phyloP scores from a whole-genome alignment of 1,140 invertebrate species.

The roundworm (Caenorhabditis elegans) region DNA sequence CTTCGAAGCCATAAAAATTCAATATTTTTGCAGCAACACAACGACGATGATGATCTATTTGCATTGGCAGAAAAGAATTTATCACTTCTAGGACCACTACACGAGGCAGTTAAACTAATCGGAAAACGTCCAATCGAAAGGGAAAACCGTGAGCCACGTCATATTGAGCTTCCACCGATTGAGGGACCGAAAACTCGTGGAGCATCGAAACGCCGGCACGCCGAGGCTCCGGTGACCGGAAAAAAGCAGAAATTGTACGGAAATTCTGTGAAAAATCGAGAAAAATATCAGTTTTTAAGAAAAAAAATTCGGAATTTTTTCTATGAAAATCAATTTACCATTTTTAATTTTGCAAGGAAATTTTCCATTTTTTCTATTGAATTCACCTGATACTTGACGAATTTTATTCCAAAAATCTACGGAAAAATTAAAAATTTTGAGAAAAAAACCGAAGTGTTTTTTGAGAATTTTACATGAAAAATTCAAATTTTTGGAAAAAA shows the following conservation, averaged over 20 bases:
- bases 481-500: too few species aligned
- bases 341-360: too few species aligned
- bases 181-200: conserved; percentile 48
- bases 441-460: too few species aligned
- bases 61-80: neutral
- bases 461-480: too few species aligned
- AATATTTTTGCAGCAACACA: neutral
- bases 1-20: neutral
- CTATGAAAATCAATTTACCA: too few species aligned
- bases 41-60: neutral
- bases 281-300: too few species aligned
- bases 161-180: neutral
- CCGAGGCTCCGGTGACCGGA: neutral
- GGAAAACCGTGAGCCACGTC: neutral
- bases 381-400: too few species aligned
- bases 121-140: conserved; percentile 9
- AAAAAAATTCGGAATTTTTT: too few species aligned
- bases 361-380: too few species aligned
- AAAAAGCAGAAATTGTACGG: conserved; percentile 44
- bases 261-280: neutral
- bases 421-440: too few species aligned
- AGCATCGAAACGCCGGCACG: conserved; percentile 40
- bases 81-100: neutral
- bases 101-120: conserved; percentile 23
- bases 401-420: too few species aligned